Evolutionary conservation across 2,797 vertebrate genomes (phyloP), one percentile per base, ranked within the genome.

Genomic region (Mormyrops attenuatus): DNA sequence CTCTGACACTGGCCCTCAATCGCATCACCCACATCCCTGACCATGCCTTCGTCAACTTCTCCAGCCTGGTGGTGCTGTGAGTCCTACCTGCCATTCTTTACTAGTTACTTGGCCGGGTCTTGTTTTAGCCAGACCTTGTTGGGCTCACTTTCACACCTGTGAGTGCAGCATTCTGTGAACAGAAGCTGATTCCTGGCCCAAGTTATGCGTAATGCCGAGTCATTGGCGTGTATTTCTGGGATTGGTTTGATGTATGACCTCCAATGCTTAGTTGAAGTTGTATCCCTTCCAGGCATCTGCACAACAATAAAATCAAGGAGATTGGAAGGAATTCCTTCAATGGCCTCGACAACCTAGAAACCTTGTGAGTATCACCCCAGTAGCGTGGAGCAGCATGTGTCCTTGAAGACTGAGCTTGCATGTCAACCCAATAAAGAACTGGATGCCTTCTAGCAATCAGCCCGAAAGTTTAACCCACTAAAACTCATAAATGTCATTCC

Each of bases 1-100:
- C 98, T 0, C 94, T 99, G 85, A 99, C 98, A 0, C 91, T 99
- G 95, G 98, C 98, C 0, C 98, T 99, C 60, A 99, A 99, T 95
- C 97, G 96, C 93, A 99, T 99, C 93, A 94, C 95, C 0, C 94
- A 94, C 95, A 97, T 99, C 93, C 97, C 97, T 0, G 96, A 99
- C 95, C 96, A 96, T 44, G 98, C 98, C 20, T 99, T 99, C 55
- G 95, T 97, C 91, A 99, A 99, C 94, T 98, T 99, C 84, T 97
- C 97, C 50, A 99, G 98, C 91, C 96, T 99, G 1, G 98, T 99
- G 60, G 98, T 99, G 80, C 94, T 99, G 98, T 99, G 94, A 97
- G 98, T 98, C 22, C 17, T 57, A 2, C n/a, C 60, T 30, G 20
- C 30, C 5, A n/a, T 47, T 47, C 77, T 82, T 47, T 52, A 30